Conservation (phyloP, 2,113 vertebrate genomes). For the Electrona antarctica region DNA sequence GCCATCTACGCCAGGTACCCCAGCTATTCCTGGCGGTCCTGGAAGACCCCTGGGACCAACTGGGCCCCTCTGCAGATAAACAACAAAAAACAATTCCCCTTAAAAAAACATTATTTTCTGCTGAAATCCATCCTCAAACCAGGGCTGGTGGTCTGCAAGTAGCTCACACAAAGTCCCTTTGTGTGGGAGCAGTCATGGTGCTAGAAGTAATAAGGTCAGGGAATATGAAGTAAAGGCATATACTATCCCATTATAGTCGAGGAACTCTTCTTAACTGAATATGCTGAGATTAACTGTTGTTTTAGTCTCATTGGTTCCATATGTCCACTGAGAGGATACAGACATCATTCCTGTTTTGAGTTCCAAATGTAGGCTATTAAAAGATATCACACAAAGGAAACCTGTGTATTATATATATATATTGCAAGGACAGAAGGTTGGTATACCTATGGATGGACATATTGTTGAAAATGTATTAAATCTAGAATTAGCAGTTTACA, state of each 20-base stretch:
- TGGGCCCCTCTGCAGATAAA: conserved; percentile 83
- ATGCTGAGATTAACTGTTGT: conserved; percentile 42
- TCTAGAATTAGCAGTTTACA: too few species aligned
- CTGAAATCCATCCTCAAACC: conserved; percentile 34
- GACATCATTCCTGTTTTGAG: not conserved
- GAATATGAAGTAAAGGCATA: conserved; percentile 35
- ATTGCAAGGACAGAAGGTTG: too few species aligned
- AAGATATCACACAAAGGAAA: not conserved
- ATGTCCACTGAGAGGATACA: conserved; percentile 4
- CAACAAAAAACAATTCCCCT: conserved; percentile 34
- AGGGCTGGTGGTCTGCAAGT: conserved; percentile 8
- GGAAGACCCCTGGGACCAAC: conserved; percentile 83
- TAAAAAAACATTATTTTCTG: not conserved
- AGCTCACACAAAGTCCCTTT: conserved; percentile 61
- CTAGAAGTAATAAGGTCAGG: conserved; percentile 47
- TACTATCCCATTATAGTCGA: conserved; percentile 20
- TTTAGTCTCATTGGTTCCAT: conserved; percentile 29
- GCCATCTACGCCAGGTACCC: conserved; percentile 93
- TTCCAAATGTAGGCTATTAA: not conserved
- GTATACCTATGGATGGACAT: not conserved
- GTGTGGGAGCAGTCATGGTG: conserved; percentile 27
- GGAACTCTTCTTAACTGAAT: conserved; percentile 14
- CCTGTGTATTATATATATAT: too few species aligned
- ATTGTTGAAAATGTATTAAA: too few species aligned
- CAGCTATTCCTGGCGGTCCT: conserved; percentile 83